A percentile compares a stretch with the other conserved stretches of the same genome.
phyloP scores from a whole-genome alignment of 2,113 vertebrate genomes.

The Riparia riparia region DNA sequence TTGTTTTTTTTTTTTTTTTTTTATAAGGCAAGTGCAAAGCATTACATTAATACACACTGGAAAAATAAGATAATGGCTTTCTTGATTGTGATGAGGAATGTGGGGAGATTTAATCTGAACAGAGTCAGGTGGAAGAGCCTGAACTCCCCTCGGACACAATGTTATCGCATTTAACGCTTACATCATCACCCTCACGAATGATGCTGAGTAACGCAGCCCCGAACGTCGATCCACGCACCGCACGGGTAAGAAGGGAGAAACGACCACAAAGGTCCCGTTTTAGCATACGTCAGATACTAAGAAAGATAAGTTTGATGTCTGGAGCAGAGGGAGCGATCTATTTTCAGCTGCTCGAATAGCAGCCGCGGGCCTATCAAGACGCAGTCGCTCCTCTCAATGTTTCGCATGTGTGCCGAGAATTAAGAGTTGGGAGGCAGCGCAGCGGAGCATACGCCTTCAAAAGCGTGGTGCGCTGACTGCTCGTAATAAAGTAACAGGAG shows the following conservation, averaged over 20 bases:
- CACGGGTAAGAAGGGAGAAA: not conserved
- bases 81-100: constrained; percentile 21
- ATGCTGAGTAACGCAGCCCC: constrained; percentile 46
- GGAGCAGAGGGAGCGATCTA: not conserved
- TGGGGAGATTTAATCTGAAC: constrained; percentile 10
- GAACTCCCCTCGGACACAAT: constrained; percentile 54
- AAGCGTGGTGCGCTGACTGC: not conserved
- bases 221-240: not conserved
- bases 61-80: constrained; percentile 63
- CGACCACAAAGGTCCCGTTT: not conserved
- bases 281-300: not conserved
- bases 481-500: not conserved
- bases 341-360: not conserved
- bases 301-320: not conserved
- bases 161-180: constrained; percentile 50
- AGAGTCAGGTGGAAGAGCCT: constrained; percentile 40
- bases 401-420: not conserved
- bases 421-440: not conserved
- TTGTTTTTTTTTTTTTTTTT: not conserved
- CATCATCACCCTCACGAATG: constrained; percentile 20
- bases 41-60: constrained; percentile 44
- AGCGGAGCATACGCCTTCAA: not conserved
- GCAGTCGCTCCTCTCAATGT: not conserved
- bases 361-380: not conserved
- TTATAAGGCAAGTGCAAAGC: constrained; percentile 8